phyloP scores from a whole-genome alignment of 2,797 vertebrate genomes.

The Crypturellus tataupa region DNA sequence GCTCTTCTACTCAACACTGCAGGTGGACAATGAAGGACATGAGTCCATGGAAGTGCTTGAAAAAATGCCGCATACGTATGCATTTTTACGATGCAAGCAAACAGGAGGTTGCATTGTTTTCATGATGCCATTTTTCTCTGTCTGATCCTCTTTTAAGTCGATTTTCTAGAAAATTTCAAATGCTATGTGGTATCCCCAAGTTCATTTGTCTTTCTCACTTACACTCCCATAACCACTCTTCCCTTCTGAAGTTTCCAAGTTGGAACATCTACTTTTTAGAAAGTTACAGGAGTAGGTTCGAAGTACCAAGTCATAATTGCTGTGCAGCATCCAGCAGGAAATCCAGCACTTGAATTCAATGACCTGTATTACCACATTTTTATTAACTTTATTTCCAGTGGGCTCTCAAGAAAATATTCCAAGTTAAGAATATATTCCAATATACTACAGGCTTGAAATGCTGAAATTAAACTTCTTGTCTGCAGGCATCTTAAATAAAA shows the following conservation, averaged over 20 bases:
- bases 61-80: rapidly evolving
- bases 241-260: background rate
- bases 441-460: background rate
- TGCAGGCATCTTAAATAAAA: background rate
- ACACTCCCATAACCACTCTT: background rate
- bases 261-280: background rate
- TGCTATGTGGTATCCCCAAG: background rate
- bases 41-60: background rate
- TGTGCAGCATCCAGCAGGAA: background rate
- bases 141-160: background rate
- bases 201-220: background rate
- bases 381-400: background rate
- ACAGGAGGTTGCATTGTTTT: background rate
- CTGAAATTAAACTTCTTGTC: background rate
- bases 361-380: background rate
- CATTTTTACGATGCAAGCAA: background rate
- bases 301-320: background rate
- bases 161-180: background rate
- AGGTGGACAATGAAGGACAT: background rate
- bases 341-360: background rate
- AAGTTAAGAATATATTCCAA: background rate
- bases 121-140: background rate
- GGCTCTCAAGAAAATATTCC: background rate
- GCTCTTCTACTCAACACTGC: background rate
- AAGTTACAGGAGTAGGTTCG: background rate